Percentiles rank a stretch among this genome's conserved stretches.
Conservation (phyloP, 1,140 invertebrate species). For the Lordiphosa mommai region DNA sequence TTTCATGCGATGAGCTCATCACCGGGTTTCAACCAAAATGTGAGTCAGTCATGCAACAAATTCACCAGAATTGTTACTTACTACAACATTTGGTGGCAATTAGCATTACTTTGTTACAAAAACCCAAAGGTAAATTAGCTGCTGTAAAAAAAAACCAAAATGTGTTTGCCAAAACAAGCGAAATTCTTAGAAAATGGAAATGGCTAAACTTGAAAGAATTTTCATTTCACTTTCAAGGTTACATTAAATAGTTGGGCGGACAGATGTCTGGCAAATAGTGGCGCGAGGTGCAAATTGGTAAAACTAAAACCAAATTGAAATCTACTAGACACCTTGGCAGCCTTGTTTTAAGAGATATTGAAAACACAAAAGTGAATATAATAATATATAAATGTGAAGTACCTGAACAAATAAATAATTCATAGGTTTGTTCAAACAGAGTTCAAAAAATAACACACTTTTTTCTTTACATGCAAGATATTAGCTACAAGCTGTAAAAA, state of each 20-base stretch:
- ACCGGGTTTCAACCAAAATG: neutral
- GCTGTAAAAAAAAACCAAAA: slow-evolving; percentile 10
- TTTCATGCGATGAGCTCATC: slow-evolving; percentile 1
- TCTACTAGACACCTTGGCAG: too few species aligned
- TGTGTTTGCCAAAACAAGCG: neutral
- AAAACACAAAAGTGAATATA: too few species aligned
- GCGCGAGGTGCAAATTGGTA: too few species aligned
- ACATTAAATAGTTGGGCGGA: slow-evolving; percentile 4
- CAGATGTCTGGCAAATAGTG: too few species aligned
- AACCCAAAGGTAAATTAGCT: neutral
- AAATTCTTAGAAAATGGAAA: neutral
- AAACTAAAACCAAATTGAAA: too few species aligned
- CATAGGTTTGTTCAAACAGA: too few species aligned
- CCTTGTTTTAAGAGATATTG: too few species aligned
- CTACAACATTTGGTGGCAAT: slow-evolving; percentile 37
- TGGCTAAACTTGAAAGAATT: slow-evolving; percentile 21
- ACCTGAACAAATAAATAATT: too few species aligned
- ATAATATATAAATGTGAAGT: too few species aligned
- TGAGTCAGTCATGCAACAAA: slow-evolving; percentile 61
- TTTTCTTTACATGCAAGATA: too few species aligned
- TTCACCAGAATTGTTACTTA: slow-evolving; percentile 41
- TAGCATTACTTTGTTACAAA: slow-evolving; percentile 34
- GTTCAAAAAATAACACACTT: too few species aligned
- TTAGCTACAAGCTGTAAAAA: too few species aligned
- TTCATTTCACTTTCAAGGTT: slow-evolving; percentile 61